Base-by-base conservation (phyloP, 2,113 vertebrate genomes). In the Phycodurus eques region DNA sequence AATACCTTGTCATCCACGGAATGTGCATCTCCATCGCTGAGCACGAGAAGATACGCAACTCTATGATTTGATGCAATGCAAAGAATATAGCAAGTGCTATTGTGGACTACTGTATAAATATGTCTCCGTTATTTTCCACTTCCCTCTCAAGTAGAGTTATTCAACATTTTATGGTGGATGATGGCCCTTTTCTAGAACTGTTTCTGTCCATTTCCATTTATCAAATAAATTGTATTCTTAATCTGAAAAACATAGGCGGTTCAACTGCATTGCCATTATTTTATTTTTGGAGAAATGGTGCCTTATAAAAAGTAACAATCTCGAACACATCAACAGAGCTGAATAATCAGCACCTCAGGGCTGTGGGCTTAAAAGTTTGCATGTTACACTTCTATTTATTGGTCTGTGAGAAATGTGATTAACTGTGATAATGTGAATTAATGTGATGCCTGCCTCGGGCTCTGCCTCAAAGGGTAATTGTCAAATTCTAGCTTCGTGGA, bases 401-500 rank as follows among this genome's bases (percentile, higher is more conserved):
- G 63, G 63, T 43, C 63, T 66, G 43, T 47, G 63, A 66, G 42
- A 31, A 66, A 66, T 66, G 63, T n/a, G 63, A 46, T 65, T 46
- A 65, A 65, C 20, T 43, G 43, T 14, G 63, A 46, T 46, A n/a
- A 22, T 65, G 42, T 27, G 63, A 66, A 66, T 27, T 66, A 27
- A 47, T 66, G 43, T 66, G 63, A 66, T 43, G 20, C 43, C 43
- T 17, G 12, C 63, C 63, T 46, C n/a, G 0, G 42, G 63, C 63
- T 65, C 63, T 66, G 43, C 63, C 64, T 66, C 42, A 49, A 46
- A 66, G 43, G 13, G 43, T 66, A 66, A 5, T 47, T n/a, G 43
- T 31, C 43, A 66, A 66, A 66, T 47, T 9, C 7, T 47, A 27
- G n/a, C 64, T 66, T 14, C 13, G 14, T 27, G 22, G 63, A 47